Evolutionary conservation across 2,888 invertebrate species (phyloP), one percentile per base, ranked within the genome.

Genomic region (Lasiommata megera): DNA sequence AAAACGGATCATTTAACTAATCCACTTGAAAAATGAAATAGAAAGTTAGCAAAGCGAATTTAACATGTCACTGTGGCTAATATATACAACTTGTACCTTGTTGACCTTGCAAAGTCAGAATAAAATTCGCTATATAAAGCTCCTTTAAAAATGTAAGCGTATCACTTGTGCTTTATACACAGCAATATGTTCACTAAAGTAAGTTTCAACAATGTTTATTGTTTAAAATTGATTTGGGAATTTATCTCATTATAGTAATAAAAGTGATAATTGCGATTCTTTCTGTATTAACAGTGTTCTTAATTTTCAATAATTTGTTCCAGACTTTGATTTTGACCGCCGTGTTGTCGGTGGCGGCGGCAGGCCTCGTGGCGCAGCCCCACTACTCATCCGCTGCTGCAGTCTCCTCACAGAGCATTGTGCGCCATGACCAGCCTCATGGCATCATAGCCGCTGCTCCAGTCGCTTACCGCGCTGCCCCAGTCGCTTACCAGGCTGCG

Each of bases 151-250:
- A 28, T 7, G n/a, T 12, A 23, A 12, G 23, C n/a, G 23, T 43
- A 60, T 56, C 60, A 60, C 41, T 61, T 53, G 44, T 38, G 8
- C 16, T 17, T 29, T 29, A 18, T 16, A 23, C 31, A 56, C 55
- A 44, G 37, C 46, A 83, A 80, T 61, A 85, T 88, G 87, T 83
- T 81, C 79, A 76, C 78, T 61, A 83, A 84, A 81, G 87, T 87
- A 74, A 84, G 84, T 80, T 3, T n/a, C 14, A 14, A 14, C 6
- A 8, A 29, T 1, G n/a, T 18, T 23, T 18, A 36, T 18, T 17
- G 5, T 14, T 12, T 23, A 23, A 23, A 5, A 23, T 23, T 23
- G 23, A 23, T 23, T 23, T 23, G 23, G 2, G 23, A 23, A 23
- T 23, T n/a, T n/a, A 5, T 3, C 23, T 23, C 23, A 23, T 23